phyloP scores from a whole-genome alignment of 1,140 invertebrate species.

The Chelonus insularis region DNA sequence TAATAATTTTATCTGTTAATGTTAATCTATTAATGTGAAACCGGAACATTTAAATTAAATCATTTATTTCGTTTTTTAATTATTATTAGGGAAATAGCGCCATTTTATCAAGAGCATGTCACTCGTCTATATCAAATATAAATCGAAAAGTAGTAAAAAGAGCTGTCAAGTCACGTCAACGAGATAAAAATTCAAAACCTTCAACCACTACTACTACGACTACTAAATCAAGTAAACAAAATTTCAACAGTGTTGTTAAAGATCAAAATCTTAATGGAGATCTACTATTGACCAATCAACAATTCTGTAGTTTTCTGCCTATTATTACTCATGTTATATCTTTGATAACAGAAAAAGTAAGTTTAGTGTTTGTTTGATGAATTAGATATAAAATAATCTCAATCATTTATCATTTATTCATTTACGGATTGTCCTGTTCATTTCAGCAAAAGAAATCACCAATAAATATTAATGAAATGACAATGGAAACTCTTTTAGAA shows the following conservation, averaged over 20 bases:
- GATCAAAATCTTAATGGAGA: background rate
- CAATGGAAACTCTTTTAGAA: constrained; percentile 33
- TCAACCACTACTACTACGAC: no score
- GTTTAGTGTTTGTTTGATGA: background rate
- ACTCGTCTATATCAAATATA: background rate
- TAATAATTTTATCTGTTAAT: no score
- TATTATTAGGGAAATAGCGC: constrained; percentile 38
- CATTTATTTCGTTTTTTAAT: background rate
- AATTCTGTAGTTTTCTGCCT: constrained; percentile 46
- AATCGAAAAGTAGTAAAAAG: constrained; percentile 29
- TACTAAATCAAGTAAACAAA: constrained; percentile 21
- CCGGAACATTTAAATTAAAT: no score
- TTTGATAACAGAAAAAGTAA: constrained; percentile 42
- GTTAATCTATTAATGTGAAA: no score
- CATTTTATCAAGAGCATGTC: background rate
- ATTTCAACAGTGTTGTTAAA: constrained; percentile 3
- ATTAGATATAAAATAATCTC: background rate
- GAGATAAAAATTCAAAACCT: constrained; percentile 10
- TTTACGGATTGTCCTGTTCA: constrained; percentile 12
- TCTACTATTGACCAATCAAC: constrained; percentile 35
- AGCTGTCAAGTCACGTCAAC: constrained; percentile 17
- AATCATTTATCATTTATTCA: background rate
- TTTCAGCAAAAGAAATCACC: constrained; percentile 19
- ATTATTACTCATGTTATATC: constrained; percentile 47
- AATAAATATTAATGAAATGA: constrained; percentile 7